These are phyloP conservation scores for Drosophila nigricruria DNA, from an alignment of 2,888 invertebrate species.

Conservation along the genomic window DNA sequence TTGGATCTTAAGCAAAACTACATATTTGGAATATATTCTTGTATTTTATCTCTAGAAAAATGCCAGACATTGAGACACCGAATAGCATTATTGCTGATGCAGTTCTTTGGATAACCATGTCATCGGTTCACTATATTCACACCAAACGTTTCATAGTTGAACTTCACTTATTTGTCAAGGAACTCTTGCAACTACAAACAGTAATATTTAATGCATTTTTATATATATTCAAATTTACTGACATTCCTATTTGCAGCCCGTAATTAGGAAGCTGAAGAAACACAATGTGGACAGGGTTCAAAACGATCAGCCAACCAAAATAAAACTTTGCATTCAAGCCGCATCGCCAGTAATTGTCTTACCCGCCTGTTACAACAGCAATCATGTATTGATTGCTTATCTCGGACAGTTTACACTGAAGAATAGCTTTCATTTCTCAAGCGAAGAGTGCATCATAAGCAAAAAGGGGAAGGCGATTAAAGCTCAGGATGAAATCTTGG, in stretches of 20 bases:
- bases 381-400: conserved; percentile 92
- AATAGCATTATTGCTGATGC: conserved; percentile 76
- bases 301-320: conserved; percentile 76
- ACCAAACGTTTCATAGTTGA: conserved; percentile 97
- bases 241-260: conserved; percentile 47
- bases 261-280: conserved; percentile 83
- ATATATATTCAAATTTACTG: background rate
- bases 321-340: conserved; percentile 85
- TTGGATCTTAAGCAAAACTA: accelerated
- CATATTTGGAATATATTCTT: background rate
- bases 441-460: conserved; percentile 84
- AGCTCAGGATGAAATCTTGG: conserved; percentile 85
- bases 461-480: conserved; percentile 62
- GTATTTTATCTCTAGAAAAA: conserved; percentile 54
- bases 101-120: conserved; percentile 89
- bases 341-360: conserved; percentile 92
- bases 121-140: conserved; percentile 96
- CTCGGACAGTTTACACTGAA: conserved; percentile 91
- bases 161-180: conserved; percentile 93
- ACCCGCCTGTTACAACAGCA: conserved; percentile 93
- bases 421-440: conserved; percentile 90
- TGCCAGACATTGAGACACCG: conserved; percentile 47
- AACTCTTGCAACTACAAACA: conserved; percentile 93
- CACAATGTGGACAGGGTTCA: conserved; percentile 67
- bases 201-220: conserved; percentile 85